These are phyloP conservation scores for Engystomops pustulosus DNA, from an alignment of 2,113 vertebrate genomes.

Conservation along the genomic window DNA sequence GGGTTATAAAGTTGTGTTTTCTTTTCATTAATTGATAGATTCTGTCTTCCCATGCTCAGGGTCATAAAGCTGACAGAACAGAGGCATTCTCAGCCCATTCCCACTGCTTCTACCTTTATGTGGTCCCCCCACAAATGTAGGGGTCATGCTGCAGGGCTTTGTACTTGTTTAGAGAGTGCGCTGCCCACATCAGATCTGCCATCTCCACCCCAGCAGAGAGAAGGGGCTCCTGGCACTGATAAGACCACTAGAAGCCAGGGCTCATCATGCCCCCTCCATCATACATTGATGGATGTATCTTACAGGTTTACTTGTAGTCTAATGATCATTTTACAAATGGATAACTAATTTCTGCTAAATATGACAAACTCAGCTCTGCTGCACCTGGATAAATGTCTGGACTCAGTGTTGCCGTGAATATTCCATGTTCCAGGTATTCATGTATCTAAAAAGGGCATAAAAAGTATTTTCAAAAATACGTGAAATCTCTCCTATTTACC, in stretches of 20 bases:
- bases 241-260: not conserved
- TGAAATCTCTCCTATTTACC: too few relatives aligned
- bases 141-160: not conserved
- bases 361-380: not conserved
- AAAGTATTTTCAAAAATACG: too few relatives aligned
- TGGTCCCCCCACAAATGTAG: slow-evolving; percentile 21
- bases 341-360: too few relatives aligned
- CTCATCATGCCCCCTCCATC: not conserved
- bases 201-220: not conserved
- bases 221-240: slow-evolving; percentile 2
- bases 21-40: slow-evolving; percentile 60
- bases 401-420: too few relatives aligned
- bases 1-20: slow-evolving; percentile 55
- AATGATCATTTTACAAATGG: too few relatives aligned
- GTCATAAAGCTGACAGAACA: slow-evolving; percentile 57
- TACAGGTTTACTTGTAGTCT: too few relatives aligned
- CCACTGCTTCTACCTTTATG: slow-evolving; percentile 1
- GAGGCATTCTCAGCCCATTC: slow-evolving; percentile 35
- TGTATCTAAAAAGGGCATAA: too few relatives aligned
- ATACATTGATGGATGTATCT: too few relatives aligned
- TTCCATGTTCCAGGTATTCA: too few relatives aligned
- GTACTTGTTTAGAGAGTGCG: not conserved
- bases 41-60: slow-evolving; percentile 51
- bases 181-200: not conserved
- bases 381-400: not conserved